Base-by-base conservation (phyloP, 2,888 invertebrate species). In the Neoaliturus tenellus region DNA sequence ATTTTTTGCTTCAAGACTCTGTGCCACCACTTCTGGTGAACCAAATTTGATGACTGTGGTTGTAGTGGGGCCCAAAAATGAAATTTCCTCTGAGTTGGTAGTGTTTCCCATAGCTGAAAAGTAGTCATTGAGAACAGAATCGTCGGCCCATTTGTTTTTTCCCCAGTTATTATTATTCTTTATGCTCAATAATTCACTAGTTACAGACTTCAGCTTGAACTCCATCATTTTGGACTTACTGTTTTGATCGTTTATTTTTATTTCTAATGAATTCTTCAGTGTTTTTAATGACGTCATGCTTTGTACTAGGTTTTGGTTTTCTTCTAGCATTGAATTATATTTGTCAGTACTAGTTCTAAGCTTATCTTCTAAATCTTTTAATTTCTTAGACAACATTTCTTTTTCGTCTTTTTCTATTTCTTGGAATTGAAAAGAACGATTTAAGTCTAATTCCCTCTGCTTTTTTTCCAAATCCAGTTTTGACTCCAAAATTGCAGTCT, bases 121-220 rank as follows among this genome's bases (percentile, higher is more conserved):
- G 25, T 71, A 71, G 12, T 12, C 20, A 71, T 12, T 71, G 10
- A 71, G 28, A 8, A 71, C 71, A 23, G 35, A 39, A 28, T 71
- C 35, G 23, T 71, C 71, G 4, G 71, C 39, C 71, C 71, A 71
- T 39, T 71, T 71, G 23, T 71, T 25, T 12, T 71, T 71, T 3
- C 71, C 41, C 71, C 71, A 71, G 5, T 31, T 25, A n/a, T 33
- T 8, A 1, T 67, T 20, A n/a, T 4, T 2, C 33, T 33, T 31
- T 55, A 23, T 3, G 20, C 25, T 55, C 25, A 67, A 12, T 14
- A 67, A 33, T 4, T 67, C 35, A 31, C 8, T 67, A 33, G 67
- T 31, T 14, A 33, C 35, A 31, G 17, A 5, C 35, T 67, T 31
- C 4, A 67, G 67, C 20, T 67, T n/a, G 10, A 67, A 12, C 8